Evolutionary conservation across 2,888 invertebrate genomes (phyloP), one percentile per base, ranked within the genome.

Genomic region (Frankliniella intonsa): DNA sequence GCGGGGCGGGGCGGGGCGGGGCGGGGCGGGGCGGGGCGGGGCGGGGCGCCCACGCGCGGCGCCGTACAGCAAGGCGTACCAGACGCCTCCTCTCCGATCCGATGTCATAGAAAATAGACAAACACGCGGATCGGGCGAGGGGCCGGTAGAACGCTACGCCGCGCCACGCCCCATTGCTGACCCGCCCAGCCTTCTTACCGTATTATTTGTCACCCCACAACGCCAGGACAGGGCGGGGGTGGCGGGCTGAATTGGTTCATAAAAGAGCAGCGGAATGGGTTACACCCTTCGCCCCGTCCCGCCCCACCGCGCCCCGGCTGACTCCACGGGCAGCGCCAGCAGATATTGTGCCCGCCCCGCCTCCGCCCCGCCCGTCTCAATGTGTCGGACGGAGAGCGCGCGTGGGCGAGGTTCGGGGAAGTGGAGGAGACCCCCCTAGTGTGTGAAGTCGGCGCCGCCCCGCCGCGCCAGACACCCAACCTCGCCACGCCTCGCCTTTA

Each of bases 231-330:
- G 38, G 38, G 38, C 38, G 38, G 38, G 5, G 5, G 38, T 38
- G 38, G 62, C 62, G 62, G 25, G 25, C 69, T 22, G 69, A 76
- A 76, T 76, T 76, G 69, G 22, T 76, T 76, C 69, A 76, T 76
- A 76, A 76, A 76, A 76, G 69, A 76, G 69, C 38, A 38, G 5
- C 69, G 25, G 69, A 76, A 25, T 76, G 69, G 25, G 69, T 22
- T 22, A 25, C 17, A 22, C 22, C 69, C 22, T 69, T 22, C 69
- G 69, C 69, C 69, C 22, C 69, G 22, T 5, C 69, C n/a, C 22
- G 69, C 69, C 22, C 8, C 22, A 5, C 69, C 69, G 69, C 69
- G 7, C 22, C 55, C 11, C 55, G 55, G 14, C 55, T 38, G 5
- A 55, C 55, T 11, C 8, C 55, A 55, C 55, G 55, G 38, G 55